Percentiles rank a stretch among this genome's conserved stretches.
Conservation (phyloP, 2,113 vertebrate species). For the Myodes glareolus region DNA sequence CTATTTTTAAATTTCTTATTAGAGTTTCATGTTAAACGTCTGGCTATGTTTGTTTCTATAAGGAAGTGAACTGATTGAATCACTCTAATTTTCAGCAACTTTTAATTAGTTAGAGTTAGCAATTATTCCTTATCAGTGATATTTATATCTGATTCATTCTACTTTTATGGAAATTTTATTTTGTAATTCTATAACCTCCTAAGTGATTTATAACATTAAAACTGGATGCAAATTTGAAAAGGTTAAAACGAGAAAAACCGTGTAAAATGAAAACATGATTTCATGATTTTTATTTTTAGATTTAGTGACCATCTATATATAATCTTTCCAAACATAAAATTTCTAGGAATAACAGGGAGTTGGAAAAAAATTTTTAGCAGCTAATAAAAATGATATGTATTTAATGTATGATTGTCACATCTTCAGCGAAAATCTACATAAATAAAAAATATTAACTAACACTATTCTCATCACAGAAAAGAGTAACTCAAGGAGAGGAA, state of each 20-base stretch:
- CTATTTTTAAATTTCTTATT: conserved; percentile 57
- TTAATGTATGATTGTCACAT: background rate
- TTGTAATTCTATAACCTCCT: background rate
- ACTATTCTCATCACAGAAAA: background rate
- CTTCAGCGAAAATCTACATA: background rate
- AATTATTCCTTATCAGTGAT: background rate
- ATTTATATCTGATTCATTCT: background rate
- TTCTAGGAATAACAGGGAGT: background rate
- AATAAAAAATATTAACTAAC: conserved; percentile 7
- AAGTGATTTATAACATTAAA: conserved; percentile 38
- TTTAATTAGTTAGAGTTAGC: background rate
- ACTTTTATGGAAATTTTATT: conserved; percentile 21
- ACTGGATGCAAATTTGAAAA: background rate
- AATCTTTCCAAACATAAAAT: conserved; percentile 31
- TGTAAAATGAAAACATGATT: background rate
- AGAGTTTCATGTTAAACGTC: conserved; percentile 37
- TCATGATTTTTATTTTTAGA: conserved; percentile 26
- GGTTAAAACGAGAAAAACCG: conserved; percentile 19
- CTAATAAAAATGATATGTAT: background rate
- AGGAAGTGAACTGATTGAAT: background rate
- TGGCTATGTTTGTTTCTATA: conserved; percentile 2
- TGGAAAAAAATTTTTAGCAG: background rate
- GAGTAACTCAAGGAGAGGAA: background rate
- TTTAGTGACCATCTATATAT: background rate
- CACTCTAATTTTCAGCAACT: background rate